phyloP scores from a whole-genome alignment of 2,888 invertebrate genomes.

The Lymantria monacha region DNA sequence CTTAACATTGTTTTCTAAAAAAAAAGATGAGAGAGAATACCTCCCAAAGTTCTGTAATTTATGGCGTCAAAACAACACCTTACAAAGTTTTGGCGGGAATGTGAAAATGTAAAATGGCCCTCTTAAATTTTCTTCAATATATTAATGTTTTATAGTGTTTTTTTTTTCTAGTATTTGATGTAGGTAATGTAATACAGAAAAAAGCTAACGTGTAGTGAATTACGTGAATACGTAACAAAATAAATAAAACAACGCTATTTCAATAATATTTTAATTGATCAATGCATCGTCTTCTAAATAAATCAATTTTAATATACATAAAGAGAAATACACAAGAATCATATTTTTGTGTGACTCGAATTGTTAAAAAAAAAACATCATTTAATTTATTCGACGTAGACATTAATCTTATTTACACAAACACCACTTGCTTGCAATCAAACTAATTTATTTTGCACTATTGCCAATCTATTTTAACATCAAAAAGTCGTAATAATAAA shows the following conservation, averaged over 20 bases:
- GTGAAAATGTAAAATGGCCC: too few species aligned
- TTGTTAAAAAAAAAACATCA: conserved; percentile 42
- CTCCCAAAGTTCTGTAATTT: too few species aligned
- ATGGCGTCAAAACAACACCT: too few species aligned
- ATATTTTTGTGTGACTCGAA: conserved; percentile 50
- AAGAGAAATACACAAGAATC: conserved; percentile 42
- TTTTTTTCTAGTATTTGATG: too few species aligned
- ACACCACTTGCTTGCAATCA: conserved; percentile 35
- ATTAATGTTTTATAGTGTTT: too few species aligned
- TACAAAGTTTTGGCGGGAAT: too few species aligned
- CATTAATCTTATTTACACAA: conserved; percentile 40
- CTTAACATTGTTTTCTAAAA: too few species aligned
- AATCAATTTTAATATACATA: conserved; percentile 44
- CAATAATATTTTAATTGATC: conserved; percentile 68
- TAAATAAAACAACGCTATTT: conserved; percentile 26
- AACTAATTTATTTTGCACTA: conserved; percentile 13
- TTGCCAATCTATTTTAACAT: background rate
- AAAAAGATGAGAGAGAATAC: too few species aligned
- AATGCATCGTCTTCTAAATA: conserved; percentile 60
- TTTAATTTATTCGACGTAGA: conserved; percentile 33
- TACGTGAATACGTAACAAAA: too few species aligned
- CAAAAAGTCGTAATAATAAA: background rate
- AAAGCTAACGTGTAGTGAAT: too few species aligned
- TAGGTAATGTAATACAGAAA: too few species aligned
- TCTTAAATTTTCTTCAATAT: too few species aligned